These are phyloP conservation scores for Pseudopipra pipra DNA, from an alignment of 2,113 vertebrate genomes.

Conservation along the genomic window DNA sequence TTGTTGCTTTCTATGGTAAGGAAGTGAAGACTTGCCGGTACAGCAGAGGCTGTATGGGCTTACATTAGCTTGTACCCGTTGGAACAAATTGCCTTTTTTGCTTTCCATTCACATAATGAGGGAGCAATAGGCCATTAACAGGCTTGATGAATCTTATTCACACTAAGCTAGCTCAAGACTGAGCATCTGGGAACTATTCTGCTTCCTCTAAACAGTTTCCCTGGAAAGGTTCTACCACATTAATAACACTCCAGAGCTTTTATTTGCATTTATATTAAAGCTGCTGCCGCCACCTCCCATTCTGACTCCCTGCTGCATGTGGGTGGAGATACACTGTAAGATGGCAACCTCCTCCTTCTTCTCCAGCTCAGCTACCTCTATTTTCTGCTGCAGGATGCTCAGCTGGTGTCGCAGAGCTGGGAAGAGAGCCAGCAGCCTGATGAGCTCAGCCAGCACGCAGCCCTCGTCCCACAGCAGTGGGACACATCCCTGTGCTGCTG, in stretches of 20 bases:
- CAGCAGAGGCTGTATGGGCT: background rate
- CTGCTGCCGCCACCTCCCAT: background rate
- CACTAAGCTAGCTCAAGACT: background rate
- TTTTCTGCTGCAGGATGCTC: slow-evolving; percentile 32
- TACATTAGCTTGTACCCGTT: background rate
- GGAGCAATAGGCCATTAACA: background rate
- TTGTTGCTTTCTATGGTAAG: background rate
- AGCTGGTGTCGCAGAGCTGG: slow-evolving; percentile 46
- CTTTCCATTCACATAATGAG: background rate
- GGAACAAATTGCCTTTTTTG: background rate
- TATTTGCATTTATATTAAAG: slow-evolving; percentile 19
- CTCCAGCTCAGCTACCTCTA: background rate
- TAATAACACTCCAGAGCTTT: background rate
- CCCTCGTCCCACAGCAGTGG: background rate
- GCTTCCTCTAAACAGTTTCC: background rate
- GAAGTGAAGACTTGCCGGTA: background rate
- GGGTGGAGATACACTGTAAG: background rate
- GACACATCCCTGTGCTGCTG: rapidly evolving
- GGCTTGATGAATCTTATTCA: slow-evolving; percentile 8
- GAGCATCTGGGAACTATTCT: background rate
- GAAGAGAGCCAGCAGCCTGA: slow-evolving; percentile 24
- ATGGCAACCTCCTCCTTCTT: background rate
- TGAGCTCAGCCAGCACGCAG: background rate
- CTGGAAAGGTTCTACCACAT: background rate
- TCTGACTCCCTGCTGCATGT: background rate